These are phyloP conservation scores for Aegotheles bennettii DNA, from an alignment of 2,113 vertebrate genomes.

Conservation along the genomic window DNA sequence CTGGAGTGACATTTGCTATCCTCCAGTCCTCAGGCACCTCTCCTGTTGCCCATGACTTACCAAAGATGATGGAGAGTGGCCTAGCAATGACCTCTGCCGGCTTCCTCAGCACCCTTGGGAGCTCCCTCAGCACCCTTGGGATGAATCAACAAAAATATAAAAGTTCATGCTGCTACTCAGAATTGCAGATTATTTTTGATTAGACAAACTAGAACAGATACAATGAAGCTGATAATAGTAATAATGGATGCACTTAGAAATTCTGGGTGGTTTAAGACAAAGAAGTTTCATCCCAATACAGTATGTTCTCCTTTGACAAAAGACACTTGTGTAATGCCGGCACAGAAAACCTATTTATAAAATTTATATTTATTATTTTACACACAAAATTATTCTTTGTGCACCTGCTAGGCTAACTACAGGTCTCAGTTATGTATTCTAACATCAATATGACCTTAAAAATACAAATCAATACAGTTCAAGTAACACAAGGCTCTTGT, in stretches of 20 bases:
- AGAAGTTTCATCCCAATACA: background rate
- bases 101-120: too few relatives aligned
- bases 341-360: background rate
- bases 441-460: background rate
- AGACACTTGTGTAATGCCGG: background rate
- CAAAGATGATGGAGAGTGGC: too few relatives aligned
- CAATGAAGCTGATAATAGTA: background rate
- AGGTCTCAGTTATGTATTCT: background rate
- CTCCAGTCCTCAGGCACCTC: too few relatives aligned
- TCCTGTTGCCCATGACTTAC: too few relatives aligned
- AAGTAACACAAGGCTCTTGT: background rate
- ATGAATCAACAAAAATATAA: background rate
- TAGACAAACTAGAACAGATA: background rate
- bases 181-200: background rate
- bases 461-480: background rate
- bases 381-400: background rate
- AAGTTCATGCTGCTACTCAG: background rate
- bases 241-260: background rate
- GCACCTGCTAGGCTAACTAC: background rate
- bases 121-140: too few relatives aligned
- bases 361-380: background rate
- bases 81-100: too few relatives aligned
- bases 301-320: background rate
- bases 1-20: too few relatives aligned
- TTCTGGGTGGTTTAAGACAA: background rate